phyloP scores from a whole-genome alignment of 2,113 vertebrate genomes.

The Dromas ardeola region DNA sequence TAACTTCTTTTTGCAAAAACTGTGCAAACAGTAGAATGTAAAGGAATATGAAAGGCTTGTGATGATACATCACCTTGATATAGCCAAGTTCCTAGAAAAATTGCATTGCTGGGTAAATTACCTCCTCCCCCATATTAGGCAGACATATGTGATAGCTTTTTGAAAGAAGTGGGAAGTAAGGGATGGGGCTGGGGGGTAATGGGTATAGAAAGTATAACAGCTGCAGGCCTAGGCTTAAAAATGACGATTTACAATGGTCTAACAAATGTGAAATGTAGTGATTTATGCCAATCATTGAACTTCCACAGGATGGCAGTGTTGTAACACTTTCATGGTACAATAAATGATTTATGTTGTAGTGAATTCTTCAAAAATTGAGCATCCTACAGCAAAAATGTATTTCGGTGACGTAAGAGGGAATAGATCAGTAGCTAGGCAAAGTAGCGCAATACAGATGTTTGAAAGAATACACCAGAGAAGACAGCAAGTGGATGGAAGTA shows the following conservation, averaged over 20 bases:
- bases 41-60: not conserved
- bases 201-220: not conserved
- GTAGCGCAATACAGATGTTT: not conserved
- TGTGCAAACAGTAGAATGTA: not conserved
- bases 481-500: not conserved
- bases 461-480: not conserved
- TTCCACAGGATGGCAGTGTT: constrained; percentile 81
- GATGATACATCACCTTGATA: not conserved
- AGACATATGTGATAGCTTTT: not conserved
- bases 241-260: not conserved
- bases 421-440: not conserved
- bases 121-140: not conserved
- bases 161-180: not conserved
- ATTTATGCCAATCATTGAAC: constrained; percentile 59
- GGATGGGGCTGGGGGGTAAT: too few species aligned
- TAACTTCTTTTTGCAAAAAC: not conserved
- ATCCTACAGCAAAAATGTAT: not conserved
- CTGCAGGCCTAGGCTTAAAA: not conserved
- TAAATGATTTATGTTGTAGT: constrained; percentile 57
- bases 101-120: not conserved
- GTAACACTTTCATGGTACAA: constrained; percentile 41
- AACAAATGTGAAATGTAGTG: not conserved
- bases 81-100: not conserved
- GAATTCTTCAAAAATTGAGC: constrained; percentile 16
- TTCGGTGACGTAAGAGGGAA: not conserved